Conservation (phyloP, 2,113 vertebrate species). For the Erythrolamprus reginae region DNA sequence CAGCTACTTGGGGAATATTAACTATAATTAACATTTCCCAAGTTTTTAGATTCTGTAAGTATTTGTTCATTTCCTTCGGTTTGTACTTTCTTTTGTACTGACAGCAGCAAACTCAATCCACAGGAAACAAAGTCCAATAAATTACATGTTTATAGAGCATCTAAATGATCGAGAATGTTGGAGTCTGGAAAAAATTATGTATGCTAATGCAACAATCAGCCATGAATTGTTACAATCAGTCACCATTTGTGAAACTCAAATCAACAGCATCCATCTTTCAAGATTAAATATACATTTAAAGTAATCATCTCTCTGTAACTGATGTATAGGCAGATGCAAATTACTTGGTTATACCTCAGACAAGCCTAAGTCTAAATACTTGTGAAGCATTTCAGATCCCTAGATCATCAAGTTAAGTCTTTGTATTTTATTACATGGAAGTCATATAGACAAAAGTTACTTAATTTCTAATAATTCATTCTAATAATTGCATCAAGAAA, state of each 20-base stretch:
- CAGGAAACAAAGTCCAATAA: conserved; percentile 10
- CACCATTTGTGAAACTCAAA: conserved; percentile 20
- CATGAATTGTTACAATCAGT: conserved; percentile 36
- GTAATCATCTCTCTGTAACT: conserved; percentile 12
- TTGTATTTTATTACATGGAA: background rate
- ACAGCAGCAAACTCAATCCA: conserved; percentile 13
- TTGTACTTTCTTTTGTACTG: background rate
- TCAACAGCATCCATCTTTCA: conserved; percentile 32
- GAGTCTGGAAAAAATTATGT: conserved; percentile 34
- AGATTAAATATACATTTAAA: conserved; percentile 25
- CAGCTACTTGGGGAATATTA: background rate
- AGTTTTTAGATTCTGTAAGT: conserved; percentile 9
- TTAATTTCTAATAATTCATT: conserved; percentile 4
- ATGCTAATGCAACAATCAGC: conserved; percentile 25
- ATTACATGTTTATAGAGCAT: background rate
- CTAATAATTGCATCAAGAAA: background rate
- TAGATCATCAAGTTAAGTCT: background rate
- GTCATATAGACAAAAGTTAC: background rate
- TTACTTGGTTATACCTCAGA: conserved; percentile 19
- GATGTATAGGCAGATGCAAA: conserved; percentile 30
- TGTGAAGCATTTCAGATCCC: background rate
- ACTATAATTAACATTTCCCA: conserved; percentile 1
- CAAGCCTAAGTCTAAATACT: conserved; percentile 16
- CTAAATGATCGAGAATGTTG: conserved; percentile 28
- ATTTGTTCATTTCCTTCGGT: conserved; percentile 14